A percentile compares a stretch with the other conserved stretches of the same genome.
These are phyloP conservation scores for Patagioenas fasciata DNA, from an alignment of 2,113 vertebrate genomes.

Conservation along the genomic window DNA sequence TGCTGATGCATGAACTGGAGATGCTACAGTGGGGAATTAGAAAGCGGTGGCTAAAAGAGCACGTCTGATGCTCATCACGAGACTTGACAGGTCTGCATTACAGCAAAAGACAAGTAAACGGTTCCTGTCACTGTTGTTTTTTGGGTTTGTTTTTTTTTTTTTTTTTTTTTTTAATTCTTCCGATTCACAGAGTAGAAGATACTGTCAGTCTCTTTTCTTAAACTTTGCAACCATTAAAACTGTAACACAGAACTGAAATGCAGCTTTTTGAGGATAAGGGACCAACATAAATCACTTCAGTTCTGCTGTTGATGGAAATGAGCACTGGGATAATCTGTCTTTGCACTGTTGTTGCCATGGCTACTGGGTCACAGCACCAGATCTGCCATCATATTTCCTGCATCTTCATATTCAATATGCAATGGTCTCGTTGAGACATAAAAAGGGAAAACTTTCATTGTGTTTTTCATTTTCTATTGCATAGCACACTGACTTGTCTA, in stretches of 20 bases:
- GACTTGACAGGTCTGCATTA: not conserved
- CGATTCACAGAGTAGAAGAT: not conserved
- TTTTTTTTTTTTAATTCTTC: not conserved
- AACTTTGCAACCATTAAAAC: not conserved
- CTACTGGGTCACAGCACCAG: conserved; percentile 33
- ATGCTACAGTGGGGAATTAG: not conserved
- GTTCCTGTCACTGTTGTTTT: not conserved
- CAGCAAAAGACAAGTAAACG: not conserved
- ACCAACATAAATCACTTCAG: not conserved
- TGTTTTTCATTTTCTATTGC: not conserved
- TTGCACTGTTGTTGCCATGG: conserved; percentile 45
- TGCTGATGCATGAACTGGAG: conserved; percentile 13
- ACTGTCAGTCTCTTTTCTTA: not conserved
- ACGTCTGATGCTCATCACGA: not conserved
- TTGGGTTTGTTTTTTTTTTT: not conserved
- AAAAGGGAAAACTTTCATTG: not conserved
- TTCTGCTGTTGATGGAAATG: not conserved
- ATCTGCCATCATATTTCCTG: not conserved
- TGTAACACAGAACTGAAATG: not conserved
- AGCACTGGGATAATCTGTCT: not conserved
- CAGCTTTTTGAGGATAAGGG: not conserved
- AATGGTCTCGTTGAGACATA: not conserved
- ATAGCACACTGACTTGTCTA: not conserved
- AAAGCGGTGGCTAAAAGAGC: not conserved
- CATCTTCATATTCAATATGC: not conserved